Percentiles rank a stretch among this genome's conserved stretches.
Conservation (phyloP, 2,888 invertebrate species). For the Drosophila fulvimacula region DNA sequence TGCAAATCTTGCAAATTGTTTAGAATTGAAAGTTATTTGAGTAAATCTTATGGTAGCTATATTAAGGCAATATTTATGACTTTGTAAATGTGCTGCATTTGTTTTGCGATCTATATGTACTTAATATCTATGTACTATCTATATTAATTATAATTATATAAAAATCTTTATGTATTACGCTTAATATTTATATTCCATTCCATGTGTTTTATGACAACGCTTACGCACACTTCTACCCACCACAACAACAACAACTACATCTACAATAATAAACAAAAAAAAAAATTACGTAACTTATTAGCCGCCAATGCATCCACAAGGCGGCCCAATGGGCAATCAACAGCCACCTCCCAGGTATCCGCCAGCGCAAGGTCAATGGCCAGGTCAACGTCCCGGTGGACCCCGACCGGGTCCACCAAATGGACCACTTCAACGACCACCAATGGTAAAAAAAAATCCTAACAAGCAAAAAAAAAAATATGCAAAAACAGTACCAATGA, state of each 20-base stretch:
- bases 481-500: slow-evolving; percentile 23
- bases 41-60: slow-evolving; percentile 24
- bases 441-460: slow-evolving; percentile 86
- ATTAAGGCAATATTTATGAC: slow-evolving; percentile 31
- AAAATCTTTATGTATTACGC: slow-evolving; percentile 78
- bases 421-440: slow-evolving; percentile 87
- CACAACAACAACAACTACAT: slow-evolving; percentile 67
- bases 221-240: slow-evolving; percentile 76
- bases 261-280: slow-evolving; percentile 53
- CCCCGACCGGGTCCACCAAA: slow-evolving; percentile 86
- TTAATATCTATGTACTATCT: slow-evolving; percentile 34
- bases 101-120: slow-evolving; percentile 36
- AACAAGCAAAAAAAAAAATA: slow-evolving; percentile 25
- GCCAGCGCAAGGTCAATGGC: slow-evolving; percentile 85
- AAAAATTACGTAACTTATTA: slow-evolving; percentile 64
- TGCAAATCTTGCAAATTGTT: slow-evolving; percentile 8
- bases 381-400: slow-evolving; percentile 85
- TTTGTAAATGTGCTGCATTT: slow-evolving; percentile 55
- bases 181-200: slow-evolving; percentile 80
- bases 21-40: slow-evolving; percentile 1
- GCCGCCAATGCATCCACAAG: slow-evolving; percentile 87
- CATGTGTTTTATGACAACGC: slow-evolving; percentile 78
- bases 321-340: slow-evolving; percentile 85
- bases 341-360: slow-evolving; percentile 86
- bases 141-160: slow-evolving; percentile 26